A percentile compares a stretch with the other conserved stretches of the same genome.
Evolutionary conservation across 2,888 invertebrate species (phyloP).

Genomic region (Homarus gammarus): DNA sequence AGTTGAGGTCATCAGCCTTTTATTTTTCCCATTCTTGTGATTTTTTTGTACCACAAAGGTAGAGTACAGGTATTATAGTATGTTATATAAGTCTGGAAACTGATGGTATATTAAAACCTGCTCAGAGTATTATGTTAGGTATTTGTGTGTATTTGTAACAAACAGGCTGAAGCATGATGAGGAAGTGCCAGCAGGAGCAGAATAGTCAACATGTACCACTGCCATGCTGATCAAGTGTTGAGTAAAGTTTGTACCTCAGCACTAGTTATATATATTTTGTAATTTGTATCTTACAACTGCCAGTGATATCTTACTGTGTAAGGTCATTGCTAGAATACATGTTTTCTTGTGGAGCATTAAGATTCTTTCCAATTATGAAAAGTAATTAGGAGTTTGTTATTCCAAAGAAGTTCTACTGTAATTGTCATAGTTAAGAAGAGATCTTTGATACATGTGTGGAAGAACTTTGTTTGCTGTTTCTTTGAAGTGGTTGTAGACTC

Average conservation of each 20-base stretch:
- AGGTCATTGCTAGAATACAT: conserved; percentile 8
- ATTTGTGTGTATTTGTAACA: background rate
- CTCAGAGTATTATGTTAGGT: background rate
- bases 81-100: too few relatives aligned
- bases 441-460: conserved; percentile 18
- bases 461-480: conserved; percentile 34
- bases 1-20: too few relatives aligned
- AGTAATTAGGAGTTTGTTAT: conserved; percentile 1
- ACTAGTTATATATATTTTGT: background rate
- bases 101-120: background rate
- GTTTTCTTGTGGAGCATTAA: background rate
- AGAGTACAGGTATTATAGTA: too few relatives aligned
- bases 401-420: conserved; percentile 8
- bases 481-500: conserved; percentile 13
- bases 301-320: conserved; percentile 26
- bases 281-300: conserved; percentile 15
- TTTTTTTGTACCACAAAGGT: background rate
- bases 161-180: background rate
- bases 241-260: background rate
- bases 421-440: background rate
- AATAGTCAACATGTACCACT: conserved; percentile 18
- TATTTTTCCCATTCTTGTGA: background rate
- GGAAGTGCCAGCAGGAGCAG: background rate
- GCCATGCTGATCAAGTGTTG: conserved; percentile 15
- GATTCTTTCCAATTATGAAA: conserved; percentile 2